These are phyloP conservation scores for Pseudococcus longispinus DNA, from an alignment of 2,888 invertebrate genomes.

Conservation along the genomic window DNA sequence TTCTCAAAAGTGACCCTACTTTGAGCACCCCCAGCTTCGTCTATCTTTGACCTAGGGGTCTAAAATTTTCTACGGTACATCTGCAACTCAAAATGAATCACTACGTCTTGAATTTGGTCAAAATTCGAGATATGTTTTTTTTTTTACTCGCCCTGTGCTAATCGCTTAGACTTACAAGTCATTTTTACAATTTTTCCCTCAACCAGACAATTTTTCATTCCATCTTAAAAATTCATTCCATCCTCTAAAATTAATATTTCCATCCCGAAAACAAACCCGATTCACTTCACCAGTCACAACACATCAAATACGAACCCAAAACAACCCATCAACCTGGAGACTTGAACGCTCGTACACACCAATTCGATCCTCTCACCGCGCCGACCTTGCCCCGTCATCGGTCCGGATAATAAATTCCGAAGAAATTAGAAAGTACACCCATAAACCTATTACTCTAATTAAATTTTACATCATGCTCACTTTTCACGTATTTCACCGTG, in stretches of 20 bases:
- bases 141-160: no score
- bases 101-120: no score
- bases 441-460: conserved; percentile 44
- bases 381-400: neutral
- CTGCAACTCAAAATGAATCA: no score
- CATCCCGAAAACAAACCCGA: neutral
- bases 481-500: conserved; percentile 2
- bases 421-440: conserved; percentile 42
- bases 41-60: no score
- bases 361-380: neutral
- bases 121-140: no score
- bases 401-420: conserved; percentile 35
- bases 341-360: conserved; percentile 9
- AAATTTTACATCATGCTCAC: conserved; percentile 2
- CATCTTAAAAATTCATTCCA: neutral
- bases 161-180: no score
- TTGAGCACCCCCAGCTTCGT: no score
- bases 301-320: neutral
- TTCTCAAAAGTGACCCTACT: no score
- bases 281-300: neutral
- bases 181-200: neutral
- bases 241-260: neutral
- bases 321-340: neutral
- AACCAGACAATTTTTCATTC: neutral
- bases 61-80: no score